Conservation (phyloP, 2,797 vertebrate species). For the Nannoperca australis region DNA sequence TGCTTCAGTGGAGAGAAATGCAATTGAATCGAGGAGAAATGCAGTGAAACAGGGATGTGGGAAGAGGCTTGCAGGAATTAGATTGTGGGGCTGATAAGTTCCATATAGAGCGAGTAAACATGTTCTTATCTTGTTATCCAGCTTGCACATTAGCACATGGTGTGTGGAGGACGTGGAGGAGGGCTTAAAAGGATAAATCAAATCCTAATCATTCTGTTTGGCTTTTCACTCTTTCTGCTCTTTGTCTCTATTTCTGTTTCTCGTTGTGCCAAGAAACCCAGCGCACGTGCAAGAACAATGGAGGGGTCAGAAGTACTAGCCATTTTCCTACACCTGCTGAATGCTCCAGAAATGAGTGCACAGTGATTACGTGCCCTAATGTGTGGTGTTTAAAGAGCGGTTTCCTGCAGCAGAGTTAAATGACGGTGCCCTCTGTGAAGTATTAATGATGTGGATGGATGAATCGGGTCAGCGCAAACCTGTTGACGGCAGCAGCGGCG, state of each 20-base stretch:
- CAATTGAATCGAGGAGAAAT: conserved; percentile 67
- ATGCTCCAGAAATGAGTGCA: conserved; percentile 73
- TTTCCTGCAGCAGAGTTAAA: conserved; percentile 78
- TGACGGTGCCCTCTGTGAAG: conserved; percentile 78
- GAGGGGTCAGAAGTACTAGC: conserved; percentile 69
- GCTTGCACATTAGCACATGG: conserved; percentile 82
- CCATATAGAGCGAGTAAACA: conserved; percentile 83
- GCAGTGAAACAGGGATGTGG: conserved; percentile 63
- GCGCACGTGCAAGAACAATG: conserved; percentile 64
- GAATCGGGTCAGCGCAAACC: conserved; percentile 73
- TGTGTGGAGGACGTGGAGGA: conserved; percentile 70
- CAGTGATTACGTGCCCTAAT: conserved; percentile 74
- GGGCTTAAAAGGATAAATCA: conserved; percentile 75
- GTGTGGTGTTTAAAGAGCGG: conserved; percentile 76
- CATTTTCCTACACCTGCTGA: conserved; percentile 76
- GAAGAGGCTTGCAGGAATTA: conserved; percentile 82
- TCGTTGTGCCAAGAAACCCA: conserved; percentile 51
- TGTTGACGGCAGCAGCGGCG: conserved; percentile 66
- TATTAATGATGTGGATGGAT: conserved; percentile 83
- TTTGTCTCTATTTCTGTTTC: conserved; percentile 76
- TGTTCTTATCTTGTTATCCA: conserved; percentile 86
- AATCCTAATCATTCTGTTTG: conserved; percentile 78
- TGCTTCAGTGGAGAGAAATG: conserved; percentile 69
- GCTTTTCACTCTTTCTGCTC: conserved; percentile 66
- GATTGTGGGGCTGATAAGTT: conserved; percentile 82